Evolutionary conservation across 2,113 vertebrate species (phyloP).

Genomic region (Cottus gobio): DNA sequence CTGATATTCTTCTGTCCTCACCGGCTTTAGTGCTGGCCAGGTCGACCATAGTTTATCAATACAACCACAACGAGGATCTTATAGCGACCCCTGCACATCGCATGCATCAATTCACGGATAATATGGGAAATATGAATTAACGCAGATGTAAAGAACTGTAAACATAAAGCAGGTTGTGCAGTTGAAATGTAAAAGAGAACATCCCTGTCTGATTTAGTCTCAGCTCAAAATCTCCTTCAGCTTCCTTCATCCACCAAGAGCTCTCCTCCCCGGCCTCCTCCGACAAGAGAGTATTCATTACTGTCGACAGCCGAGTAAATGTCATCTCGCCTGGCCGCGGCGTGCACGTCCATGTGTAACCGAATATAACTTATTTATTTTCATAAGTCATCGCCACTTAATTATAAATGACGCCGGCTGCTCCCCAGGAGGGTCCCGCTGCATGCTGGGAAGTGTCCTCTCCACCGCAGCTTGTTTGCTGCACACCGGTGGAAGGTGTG

Average conservation of each 20-base stretch:
- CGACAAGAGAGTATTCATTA: constrained; percentile 68
- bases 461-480: not conserved
- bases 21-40: not conserved
- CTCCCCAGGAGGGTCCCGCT: constrained; percentile 55
- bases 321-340: constrained; percentile 62
- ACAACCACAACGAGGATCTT: not conserved
- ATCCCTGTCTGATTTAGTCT: not conserved
- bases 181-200: not conserved
- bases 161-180: not conserved
- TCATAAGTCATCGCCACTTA: constrained; percentile 67
- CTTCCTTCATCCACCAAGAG: constrained; percentile 4
- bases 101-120: not conserved
- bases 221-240: not conserved
- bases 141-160: not conserved
- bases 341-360: constrained; percentile 57
- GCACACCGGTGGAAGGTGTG: not conserved
- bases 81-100: not conserved
- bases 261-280: constrained; percentile 3
- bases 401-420: constrained; percentile 77
- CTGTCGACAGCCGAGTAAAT: constrained; percentile 68
- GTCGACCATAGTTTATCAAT: not conserved
- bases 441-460: constrained; percentile 62
- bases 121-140: not conserved
- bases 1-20: not conserved
- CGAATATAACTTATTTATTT: constrained; percentile 80